A percentile compares a stretch with the other conserved stretches of the same genome.
Evolutionary conservation across 1,140 invertebrate genomes (phyloP).

Genomic region (Zaprionus lachaisei): DNA sequence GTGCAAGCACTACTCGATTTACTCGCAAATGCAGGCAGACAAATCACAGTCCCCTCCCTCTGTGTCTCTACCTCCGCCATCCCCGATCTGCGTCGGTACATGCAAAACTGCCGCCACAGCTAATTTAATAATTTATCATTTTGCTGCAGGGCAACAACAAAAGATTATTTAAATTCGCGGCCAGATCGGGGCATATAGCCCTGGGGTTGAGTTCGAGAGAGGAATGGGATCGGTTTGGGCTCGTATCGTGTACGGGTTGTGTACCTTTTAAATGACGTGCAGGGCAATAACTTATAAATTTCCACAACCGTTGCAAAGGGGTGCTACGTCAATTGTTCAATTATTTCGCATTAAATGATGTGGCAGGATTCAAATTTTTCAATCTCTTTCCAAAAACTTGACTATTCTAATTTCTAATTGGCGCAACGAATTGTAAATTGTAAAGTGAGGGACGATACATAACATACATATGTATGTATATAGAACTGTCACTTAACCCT

Average conservation of each 20-base stretch:
- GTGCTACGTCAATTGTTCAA: slow-evolving; percentile 56
- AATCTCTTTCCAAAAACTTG: slow-evolving; percentile 24
- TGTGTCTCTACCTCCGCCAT: neutral
- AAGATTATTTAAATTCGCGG: slow-evolving; percentile 82
- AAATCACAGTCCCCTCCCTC: slow-evolving; percentile 48
- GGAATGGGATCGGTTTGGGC: slow-evolving; percentile 18
- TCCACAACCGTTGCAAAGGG: slow-evolving; percentile 51
- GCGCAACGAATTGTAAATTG: slow-evolving; percentile 76
- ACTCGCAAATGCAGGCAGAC: slow-evolving; percentile 50
- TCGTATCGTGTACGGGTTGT: slow-evolving; percentile 19
- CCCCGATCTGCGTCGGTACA: slow-evolving; percentile 19
- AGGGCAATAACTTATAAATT: slow-evolving; percentile 80
- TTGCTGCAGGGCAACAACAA: slow-evolving; percentile 80
- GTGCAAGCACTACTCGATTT: slow-evolving; percentile 20
- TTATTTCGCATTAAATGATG: slow-evolving; percentile 83
- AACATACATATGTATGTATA: neutral
- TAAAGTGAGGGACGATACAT: slow-evolving; percentile 34
- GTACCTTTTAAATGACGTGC: slow-evolving; percentile 55
- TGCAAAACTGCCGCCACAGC: slow-evolving; percentile 79
- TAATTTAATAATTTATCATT: slow-evolving; percentile 84
- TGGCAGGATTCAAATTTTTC: slow-evolving; percentile 84
- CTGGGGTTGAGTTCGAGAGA: slow-evolving; percentile 14
- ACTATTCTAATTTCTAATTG: slow-evolving; percentile 77
- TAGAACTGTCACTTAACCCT: slow-evolving; percentile 44
- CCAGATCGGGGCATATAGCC: slow-evolving; percentile 34